These are phyloP conservation scores for Mus pahari DNA, from an alignment of 2,113 vertebrate species.

Conservation along the genomic window DNA sequence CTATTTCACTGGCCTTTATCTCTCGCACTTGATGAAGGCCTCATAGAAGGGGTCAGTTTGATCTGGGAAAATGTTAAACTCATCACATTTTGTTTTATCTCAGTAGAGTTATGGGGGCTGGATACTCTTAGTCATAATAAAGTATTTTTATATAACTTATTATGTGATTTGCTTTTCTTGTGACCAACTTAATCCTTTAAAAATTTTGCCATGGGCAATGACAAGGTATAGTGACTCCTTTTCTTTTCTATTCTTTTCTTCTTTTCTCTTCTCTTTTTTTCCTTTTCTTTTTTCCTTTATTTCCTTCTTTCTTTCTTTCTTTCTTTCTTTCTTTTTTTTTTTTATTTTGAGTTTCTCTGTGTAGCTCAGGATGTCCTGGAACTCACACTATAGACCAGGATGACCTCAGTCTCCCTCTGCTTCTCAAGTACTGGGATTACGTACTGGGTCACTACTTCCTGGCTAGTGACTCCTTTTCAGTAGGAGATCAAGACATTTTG, in stretches of 20 bases:
- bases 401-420: background rate
- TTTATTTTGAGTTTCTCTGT: background rate
- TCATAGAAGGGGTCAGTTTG: background rate
- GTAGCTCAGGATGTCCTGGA: background rate
- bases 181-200: background rate
- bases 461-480: background rate
- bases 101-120: background rate
- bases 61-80: slow-evolving; percentile 16
- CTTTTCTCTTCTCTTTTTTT: too few relatives aligned
- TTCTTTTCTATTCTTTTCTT: background rate
- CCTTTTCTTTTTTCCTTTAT: background rate
- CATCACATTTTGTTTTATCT: background rate
- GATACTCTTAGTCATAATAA: background rate
- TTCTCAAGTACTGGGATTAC: background rate
- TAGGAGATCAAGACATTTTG: background rate
- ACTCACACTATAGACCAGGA: background rate
- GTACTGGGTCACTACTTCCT: background rate
- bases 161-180: background rate
- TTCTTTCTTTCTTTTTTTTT: background rate
- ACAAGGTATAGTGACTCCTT: background rate
- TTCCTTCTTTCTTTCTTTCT: rapidly evolving
- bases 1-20: background rate
- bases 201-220: background rate
- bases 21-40: background rate
- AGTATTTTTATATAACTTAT: background rate